Conservation (phyloP, 2,113 vertebrate genomes). For the Xenus cinereus region DNA sequence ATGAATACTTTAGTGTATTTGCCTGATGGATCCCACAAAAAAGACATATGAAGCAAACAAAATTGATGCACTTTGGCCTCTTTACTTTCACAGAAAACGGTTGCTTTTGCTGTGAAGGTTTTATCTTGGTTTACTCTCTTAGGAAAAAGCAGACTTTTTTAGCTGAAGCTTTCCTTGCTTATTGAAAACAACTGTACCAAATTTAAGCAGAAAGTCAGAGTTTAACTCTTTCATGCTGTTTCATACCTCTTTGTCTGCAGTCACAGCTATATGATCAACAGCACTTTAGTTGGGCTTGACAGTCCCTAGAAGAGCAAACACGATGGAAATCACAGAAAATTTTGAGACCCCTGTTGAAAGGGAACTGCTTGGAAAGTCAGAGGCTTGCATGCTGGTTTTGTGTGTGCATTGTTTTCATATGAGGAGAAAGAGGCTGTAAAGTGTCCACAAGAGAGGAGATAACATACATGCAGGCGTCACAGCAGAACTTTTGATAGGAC, state of each 20-base stretch:
- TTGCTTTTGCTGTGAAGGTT: slow-evolving; percentile 1
- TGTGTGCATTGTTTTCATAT: not conserved
- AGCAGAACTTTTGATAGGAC: not conserved
- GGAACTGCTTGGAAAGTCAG: not conserved
- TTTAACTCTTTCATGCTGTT: not conserved
- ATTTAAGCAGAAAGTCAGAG: not conserved
- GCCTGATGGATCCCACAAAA: not conserved
- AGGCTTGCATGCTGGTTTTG: not conserved
- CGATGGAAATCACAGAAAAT: not conserved
- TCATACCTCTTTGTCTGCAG: not conserved
- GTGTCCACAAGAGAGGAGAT: not conserved
- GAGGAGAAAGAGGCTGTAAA: not conserved
- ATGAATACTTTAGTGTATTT: not conserved
- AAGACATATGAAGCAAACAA: not conserved
- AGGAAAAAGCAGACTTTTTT: not conserved
- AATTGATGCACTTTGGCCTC: not conserved
- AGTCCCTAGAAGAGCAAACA: not conserved
- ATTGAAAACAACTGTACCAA: not conserved
- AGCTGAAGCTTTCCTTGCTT: not conserved
- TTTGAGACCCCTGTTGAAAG: not conserved
- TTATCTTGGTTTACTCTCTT: slow-evolving; percentile 30
- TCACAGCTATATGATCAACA: not conserved
- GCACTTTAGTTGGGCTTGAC: not conserved
- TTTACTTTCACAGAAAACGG: not conserved
- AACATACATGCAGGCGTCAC: accelerated